Conservation (phyloP, 2,888 invertebrate species). For the Standfussiana lucernea region DNA sequence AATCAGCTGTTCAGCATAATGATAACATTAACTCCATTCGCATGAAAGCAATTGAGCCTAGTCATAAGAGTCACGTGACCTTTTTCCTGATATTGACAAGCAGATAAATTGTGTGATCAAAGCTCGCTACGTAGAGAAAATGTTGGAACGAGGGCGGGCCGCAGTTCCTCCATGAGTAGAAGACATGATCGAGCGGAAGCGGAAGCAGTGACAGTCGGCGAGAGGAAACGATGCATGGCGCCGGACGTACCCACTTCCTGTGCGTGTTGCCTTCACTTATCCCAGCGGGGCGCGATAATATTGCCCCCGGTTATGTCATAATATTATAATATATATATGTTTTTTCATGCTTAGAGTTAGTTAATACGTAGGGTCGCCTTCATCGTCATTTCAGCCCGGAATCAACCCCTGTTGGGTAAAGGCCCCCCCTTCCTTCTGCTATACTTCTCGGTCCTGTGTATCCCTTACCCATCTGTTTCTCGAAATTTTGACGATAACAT, state of each 20-base stretch:
- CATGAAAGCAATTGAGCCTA: slow-evolving; percentile 75
- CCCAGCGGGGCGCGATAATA: slow-evolving; percentile 84
- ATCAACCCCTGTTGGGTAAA: background rate
- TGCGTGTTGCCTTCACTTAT: slow-evolving; percentile 87
- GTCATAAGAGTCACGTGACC: slow-evolving; percentile 83
- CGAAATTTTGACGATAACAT: background rate
- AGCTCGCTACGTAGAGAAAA: slow-evolving; percentile 83
- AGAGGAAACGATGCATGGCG: slow-evolving; percentile 87
- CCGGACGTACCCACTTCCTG: slow-evolving; percentile 88
- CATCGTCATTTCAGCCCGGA: background rate
- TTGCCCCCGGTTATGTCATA: slow-evolving; percentile 73
- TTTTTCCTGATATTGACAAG: slow-evolving; percentile 89
- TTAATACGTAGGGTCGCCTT: background rate
- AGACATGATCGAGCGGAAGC: slow-evolving; percentile 84
- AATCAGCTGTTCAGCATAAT: slow-evolving; percentile 29
- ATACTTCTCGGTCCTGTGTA: background rate
- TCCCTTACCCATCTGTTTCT: background rate
- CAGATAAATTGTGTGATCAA: slow-evolving; percentile 89
- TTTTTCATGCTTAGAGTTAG: slow-evolving; percentile 7
- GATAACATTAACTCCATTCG: slow-evolving; percentile 71
- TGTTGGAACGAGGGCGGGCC: slow-evolving; percentile 77
- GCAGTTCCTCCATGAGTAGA: slow-evolving; percentile 74
- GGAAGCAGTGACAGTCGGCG: slow-evolving; percentile 85
- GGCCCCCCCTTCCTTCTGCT: background rate
- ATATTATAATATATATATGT: slow-evolving; percentile 56